These are phyloP conservation scores for Caenorhabditis sp. DNA, from an alignment of 2,888 invertebrate species.

Conservation along the genomic window DNA sequence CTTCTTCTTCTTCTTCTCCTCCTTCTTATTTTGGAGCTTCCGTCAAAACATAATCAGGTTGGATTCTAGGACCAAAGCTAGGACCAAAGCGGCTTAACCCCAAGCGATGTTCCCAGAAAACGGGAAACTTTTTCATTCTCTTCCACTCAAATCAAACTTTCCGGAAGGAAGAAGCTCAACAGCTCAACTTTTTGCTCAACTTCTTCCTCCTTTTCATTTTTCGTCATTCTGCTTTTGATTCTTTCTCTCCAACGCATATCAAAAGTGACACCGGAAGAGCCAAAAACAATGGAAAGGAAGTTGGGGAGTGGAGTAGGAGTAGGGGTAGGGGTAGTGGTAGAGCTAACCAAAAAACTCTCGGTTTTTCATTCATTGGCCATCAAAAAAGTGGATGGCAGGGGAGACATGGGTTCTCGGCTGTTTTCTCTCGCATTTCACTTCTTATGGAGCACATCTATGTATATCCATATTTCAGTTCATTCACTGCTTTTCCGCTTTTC, in stretches of 20 bases:
- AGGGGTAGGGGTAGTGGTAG: background rate
- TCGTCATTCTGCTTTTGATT: background rate
- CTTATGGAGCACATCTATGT: background rate
- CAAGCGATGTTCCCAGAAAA: slow-evolving; percentile 9
- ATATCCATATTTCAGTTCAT: slow-evolving; percentile 34
- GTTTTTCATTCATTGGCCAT: background rate
- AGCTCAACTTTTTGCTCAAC: background rate
- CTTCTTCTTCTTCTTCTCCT: background rate
- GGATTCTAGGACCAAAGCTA: too few species aligned
- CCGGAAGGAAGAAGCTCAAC: background rate
- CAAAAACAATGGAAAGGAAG: slow-evolving; percentile 7
- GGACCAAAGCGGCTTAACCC: slow-evolving; percentile 1
- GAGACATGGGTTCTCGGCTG: background rate
- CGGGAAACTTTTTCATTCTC: background rate
- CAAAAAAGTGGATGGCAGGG: slow-evolving; percentile 5
- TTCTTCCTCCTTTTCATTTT: slow-evolving; percentile 11
- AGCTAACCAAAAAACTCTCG: slow-evolving; percentile 28
- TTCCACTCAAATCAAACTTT: too few species aligned
- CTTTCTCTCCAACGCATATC: slow-evolving; percentile 25
- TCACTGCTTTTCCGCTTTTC: slow-evolving; percentile 28
- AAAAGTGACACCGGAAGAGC: slow-evolving; percentile 43
- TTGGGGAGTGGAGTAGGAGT: too few species aligned
- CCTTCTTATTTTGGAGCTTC: too few species aligned
- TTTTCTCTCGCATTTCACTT: slow-evolving; percentile 1
- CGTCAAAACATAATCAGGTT: too few species aligned